These are phyloP conservation scores for Pterocles orientalis DNA, from an alignment of 2,113 vertebrate genomes.

Conservation along the genomic window DNA sequence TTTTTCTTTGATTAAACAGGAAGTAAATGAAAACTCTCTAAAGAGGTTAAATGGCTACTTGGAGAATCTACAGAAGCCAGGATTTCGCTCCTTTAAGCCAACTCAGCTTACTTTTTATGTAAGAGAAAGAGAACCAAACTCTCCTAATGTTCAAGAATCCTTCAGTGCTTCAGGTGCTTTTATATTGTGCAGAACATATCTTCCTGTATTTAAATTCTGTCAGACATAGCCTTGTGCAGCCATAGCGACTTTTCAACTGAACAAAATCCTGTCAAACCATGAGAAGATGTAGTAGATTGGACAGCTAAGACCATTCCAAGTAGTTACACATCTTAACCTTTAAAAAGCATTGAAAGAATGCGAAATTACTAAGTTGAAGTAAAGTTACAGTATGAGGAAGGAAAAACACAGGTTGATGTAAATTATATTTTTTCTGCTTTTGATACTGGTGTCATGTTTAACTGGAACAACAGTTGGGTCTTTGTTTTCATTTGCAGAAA, in stretches of 20 bases:
- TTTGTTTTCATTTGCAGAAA: neutral
- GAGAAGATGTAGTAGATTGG: neutral
- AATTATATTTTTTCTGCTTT: neutral
- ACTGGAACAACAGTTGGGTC: neutral
- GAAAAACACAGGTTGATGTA: neutral
- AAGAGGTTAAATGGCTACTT: constrained; percentile 94
- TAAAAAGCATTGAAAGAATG: neutral
- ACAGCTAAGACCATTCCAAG: neutral
- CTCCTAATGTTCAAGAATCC: constrained; percentile 70
- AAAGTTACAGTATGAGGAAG: neutral
- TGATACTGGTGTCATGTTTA: neutral
- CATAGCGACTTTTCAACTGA: neutral
- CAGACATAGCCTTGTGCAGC: neutral
- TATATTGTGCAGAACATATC: neutral
- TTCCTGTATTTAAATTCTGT: neutral
- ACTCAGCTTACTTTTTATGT: constrained; percentile 92
- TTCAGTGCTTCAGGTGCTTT: constrained; percentile 77
- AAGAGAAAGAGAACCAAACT: constrained; percentile 82
- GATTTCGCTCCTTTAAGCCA: constrained; percentile 81
- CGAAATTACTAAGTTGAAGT: neutral
- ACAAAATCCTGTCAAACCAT: neutral
- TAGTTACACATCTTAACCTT: neutral
- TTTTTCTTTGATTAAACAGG: constrained; percentile 73
- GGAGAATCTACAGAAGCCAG: constrained; percentile 90
- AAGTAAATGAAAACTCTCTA: constrained; percentile 97